Percentiles rank a stretch among this genome's conserved stretches.
phyloP scores from a whole-genome alignment of 1,140 invertebrate species.

The Macrobrachium rosenbergii region DNA sequence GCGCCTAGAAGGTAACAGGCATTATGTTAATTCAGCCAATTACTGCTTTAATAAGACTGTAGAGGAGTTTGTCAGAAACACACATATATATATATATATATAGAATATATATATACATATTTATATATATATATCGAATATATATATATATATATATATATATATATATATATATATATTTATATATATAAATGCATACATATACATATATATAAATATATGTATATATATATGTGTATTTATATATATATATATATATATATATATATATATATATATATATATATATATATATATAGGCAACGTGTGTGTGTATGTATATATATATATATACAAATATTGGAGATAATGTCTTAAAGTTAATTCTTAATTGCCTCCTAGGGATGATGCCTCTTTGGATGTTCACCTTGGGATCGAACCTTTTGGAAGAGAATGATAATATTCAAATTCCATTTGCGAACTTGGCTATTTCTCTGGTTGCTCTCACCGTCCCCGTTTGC shows the following conservation, averaged over 20 bases:
- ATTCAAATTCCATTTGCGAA: slow-evolving; percentile 85
- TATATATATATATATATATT: slow-evolving; percentile 1
- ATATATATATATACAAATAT: no score
- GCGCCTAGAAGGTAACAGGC: no score
- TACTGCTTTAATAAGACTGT: neutral
- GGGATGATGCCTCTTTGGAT: no score
- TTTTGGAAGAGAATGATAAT: slow-evolving; percentile 79
- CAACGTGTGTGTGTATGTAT: no score
- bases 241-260: neutral
- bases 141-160: slow-evolving; percentile 7
- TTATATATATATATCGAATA: neutral
- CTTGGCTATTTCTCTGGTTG: slow-evolving; percentile 82
- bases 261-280: neutral
- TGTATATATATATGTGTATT: neutral
- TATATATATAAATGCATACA: neutral
- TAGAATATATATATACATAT: neutral
- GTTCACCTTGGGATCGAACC: neutral
- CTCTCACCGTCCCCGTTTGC: slow-evolving; percentile 84
- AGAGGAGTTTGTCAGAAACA: neutral
- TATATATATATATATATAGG: no score
- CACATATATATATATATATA: no score
- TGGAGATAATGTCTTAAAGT: no score
- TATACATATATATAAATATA: slow-evolving; percentile 1
- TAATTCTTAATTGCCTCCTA: no score
- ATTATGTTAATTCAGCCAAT: no score